These are phyloP conservation scores for Drosophila prostipennis DNA, from an alignment of 2,888 invertebrate species.

Conservation along the genomic window DNA sequence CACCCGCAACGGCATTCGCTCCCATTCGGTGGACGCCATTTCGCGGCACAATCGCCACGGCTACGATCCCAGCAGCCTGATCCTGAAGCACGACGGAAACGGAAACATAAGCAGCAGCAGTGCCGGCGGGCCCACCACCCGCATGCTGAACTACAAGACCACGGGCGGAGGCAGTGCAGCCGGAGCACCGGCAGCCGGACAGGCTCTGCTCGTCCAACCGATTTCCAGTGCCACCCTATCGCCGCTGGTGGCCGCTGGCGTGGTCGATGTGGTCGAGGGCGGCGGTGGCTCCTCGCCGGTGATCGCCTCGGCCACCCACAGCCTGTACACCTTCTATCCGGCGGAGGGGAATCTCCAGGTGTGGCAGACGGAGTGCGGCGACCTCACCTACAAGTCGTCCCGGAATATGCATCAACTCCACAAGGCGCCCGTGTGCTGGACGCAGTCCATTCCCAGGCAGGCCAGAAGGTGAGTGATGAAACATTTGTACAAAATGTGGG, in stretches of 20 bases:
- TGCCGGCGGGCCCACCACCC: constrained; percentile 53
- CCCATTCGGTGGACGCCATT: constrained; percentile 84
- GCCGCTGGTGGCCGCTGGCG: constrained; percentile 72
- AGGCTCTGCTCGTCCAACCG: constrained; percentile 81
- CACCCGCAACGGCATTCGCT: constrained; percentile 72
- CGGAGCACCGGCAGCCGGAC: constrained; percentile 62
- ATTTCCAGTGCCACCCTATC: constrained; percentile 81
- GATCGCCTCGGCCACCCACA: constrained; percentile 83
- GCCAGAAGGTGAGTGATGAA: constrained; percentile 82
- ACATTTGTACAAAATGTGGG: neutral
- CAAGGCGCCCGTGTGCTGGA: constrained; percentile 84
- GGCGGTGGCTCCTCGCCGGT: constrained; percentile 79
- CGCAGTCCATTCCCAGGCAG: constrained; percentile 84
- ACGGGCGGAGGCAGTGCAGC: constrained; percentile 45
- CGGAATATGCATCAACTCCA: constrained; percentile 83
- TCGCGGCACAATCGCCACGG: constrained; percentile 77
- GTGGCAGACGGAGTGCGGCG: constrained; percentile 84
- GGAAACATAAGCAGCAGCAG: constrained; percentile 64
- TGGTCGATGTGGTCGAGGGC: constrained; percentile 73
- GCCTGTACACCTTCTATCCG: constrained; percentile 84
- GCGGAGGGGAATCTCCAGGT: constrained; percentile 84
- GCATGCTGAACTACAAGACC: constrained; percentile 82
- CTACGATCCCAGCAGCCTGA: constrained; percentile 81
- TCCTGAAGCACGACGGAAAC: constrained; percentile 81
- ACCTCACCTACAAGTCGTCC: constrained; percentile 84